These are phyloP conservation scores for Alloscopus bannaensis DNA, from an alignment of 2,888 invertebrate species.

Conservation along the genomic window DNA sequence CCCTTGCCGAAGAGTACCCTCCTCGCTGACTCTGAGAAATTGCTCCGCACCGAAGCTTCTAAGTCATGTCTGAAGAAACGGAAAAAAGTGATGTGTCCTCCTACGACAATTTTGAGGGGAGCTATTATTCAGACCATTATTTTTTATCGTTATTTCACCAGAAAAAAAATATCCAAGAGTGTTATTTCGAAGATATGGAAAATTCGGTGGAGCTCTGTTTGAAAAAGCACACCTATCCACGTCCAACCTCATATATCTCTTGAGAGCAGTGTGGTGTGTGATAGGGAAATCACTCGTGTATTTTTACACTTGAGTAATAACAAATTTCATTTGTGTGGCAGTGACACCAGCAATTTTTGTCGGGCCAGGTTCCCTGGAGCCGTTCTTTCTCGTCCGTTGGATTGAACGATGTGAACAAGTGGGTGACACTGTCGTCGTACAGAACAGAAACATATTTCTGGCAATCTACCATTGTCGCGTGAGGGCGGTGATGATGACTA, in stretches of 20 bases:
- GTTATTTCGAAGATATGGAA: constrained; percentile 31
- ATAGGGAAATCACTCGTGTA: not conserved
- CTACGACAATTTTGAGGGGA: not conserved
- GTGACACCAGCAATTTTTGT: constrained; percentile 31
- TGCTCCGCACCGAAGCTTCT: not conserved
- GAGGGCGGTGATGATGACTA: no score
- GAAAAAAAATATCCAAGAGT: constrained; percentile 10
- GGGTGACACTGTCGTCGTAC: no score
- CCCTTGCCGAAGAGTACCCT: not conserved
- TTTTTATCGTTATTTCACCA: constrained; percentile 41
- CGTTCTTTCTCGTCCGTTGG: no score
- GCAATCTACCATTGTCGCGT: no score
- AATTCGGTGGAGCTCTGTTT: no score
- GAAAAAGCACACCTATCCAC: no score
- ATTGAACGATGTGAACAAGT: no score
- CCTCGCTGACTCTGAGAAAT: constrained; percentile 6
- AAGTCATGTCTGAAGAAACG: no score
- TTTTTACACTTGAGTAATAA: constrained; percentile 25
- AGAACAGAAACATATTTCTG: no score
- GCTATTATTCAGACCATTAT: constrained; percentile 40
- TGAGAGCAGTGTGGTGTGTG: constrained; percentile 7
- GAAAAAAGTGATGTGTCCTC: not conserved
- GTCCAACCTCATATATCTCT: not conserved
- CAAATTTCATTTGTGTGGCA: constrained; percentile 29
- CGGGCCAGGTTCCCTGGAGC: no score